Percentiles rank a stretch among this genome's conserved stretches.
Evolutionary conservation across 2,888 invertebrate genomes (phyloP).

Genomic region (Diplazon laetatorius): DNA sequence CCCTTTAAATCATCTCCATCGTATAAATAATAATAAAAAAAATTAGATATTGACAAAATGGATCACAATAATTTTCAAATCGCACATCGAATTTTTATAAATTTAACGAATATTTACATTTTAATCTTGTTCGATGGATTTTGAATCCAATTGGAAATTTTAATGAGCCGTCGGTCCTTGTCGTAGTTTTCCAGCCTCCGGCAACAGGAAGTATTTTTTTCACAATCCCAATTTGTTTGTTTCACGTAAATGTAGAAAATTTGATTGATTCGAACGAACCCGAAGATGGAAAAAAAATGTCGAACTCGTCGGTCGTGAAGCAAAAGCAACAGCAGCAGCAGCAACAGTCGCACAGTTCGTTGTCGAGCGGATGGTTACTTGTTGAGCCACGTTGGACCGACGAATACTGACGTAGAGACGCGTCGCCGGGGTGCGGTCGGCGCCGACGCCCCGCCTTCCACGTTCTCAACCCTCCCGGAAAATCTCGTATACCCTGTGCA

Average conservation of each 20-base stretch:
- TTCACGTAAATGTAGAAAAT: background rate
- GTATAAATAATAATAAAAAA: background rate
- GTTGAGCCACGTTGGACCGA: constrained; percentile 78
- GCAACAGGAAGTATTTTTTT: background rate
- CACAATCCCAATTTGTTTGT: background rate
- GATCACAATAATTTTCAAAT: background rate
- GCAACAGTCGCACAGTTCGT: too few relatives aligned
- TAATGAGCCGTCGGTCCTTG: background rate
- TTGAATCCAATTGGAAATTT: background rate
- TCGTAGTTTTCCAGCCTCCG: background rate
- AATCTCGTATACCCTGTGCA: constrained; percentile 65
- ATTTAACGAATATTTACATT: constrained; percentile 1
- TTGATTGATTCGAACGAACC: background rate
- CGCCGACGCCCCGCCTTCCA: constrained; percentile 70
- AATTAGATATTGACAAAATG: too few relatives aligned
- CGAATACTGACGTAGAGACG: constrained; percentile 74
- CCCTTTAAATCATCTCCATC: too few relatives aligned
- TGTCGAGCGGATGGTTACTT: constrained; percentile 72
- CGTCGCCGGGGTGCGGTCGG: constrained; percentile 78
- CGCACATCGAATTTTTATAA: constrained; percentile 8
- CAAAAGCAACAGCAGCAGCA: too few relatives aligned
- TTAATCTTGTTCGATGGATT: too few relatives aligned
- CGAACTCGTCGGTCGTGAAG: constrained; percentile 19
- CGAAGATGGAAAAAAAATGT: constrained; percentile 8
- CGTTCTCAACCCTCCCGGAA: constrained; percentile 54